phyloP scores from a whole-genome alignment of 2,888 invertebrate genomes.

The Drosophila heteroneura region DNA sequence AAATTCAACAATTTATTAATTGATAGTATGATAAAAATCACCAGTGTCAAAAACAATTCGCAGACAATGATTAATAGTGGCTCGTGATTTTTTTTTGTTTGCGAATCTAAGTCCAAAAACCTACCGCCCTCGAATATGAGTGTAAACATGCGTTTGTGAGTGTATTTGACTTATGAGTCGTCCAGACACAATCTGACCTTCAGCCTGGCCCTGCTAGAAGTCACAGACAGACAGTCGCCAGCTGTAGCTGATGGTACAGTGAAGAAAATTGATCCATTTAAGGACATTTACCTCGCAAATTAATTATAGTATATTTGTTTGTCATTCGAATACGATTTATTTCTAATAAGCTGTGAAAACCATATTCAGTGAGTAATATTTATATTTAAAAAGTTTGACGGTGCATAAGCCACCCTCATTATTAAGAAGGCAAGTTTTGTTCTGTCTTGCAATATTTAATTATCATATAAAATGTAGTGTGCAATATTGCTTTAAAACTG shows the following conservation, averaged over 20 bases:
- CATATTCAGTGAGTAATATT: neutral
- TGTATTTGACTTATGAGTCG: constrained; percentile 42
- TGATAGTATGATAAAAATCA: constrained; percentile 39
- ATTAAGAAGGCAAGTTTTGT: neutral
- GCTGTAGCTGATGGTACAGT: constrained; percentile 9
- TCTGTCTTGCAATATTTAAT: neutral
- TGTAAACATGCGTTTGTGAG: constrained; percentile 7
- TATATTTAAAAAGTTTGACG: neutral
- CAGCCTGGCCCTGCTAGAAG: neutral
- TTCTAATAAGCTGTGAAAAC: neutral
- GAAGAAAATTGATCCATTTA: neutral
- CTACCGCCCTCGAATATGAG: neutral
- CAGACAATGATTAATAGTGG: constrained; percentile 50
- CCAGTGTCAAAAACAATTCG: constrained; percentile 38
- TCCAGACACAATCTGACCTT: constrained; percentile 21
- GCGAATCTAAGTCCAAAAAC: neutral
- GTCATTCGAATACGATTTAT: neutral
- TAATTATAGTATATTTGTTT: neutral
- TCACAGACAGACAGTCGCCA: constrained; percentile 23
- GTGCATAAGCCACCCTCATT: neutral
- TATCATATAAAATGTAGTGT: neutral
- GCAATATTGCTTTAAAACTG: neutral
- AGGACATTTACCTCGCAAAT: neutral
- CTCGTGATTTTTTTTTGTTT: neutral
- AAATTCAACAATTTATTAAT: constrained; percentile 59